phyloP scores from a whole-genome alignment of 2,797 vertebrate species.

The Columba guinea region DNA sequence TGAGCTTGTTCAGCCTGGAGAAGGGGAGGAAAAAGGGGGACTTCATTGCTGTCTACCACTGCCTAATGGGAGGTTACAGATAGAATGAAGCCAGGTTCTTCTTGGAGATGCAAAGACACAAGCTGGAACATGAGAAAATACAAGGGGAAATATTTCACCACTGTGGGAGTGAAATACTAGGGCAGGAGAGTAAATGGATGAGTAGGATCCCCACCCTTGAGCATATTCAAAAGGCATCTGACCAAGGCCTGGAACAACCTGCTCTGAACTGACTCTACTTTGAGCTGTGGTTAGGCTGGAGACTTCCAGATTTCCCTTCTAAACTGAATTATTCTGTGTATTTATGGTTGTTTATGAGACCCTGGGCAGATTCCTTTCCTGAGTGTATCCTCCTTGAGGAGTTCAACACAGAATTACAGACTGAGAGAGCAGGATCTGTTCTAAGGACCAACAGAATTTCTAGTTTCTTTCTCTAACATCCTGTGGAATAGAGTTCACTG shows the following conservation, averaged over 20 bases:
- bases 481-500: not conserved
- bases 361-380: not conserved
- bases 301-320: not conserved
- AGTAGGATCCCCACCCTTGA: not conserved
- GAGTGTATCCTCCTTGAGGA: not conserved
- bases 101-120: not conserved
- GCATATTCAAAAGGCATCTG: not conserved
- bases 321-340: not conserved
- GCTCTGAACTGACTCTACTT: not conserved
- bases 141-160: not conserved
- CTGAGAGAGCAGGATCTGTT: not conserved
- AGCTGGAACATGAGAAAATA: not conserved
- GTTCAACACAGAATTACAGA: not conserved
- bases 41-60: not conserved
- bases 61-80: not conserved
- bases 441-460: not conserved
- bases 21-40: not conserved
- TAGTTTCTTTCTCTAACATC: not conserved
- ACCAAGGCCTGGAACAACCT: not conserved
- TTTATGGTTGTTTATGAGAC: not conserved
- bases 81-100: not conserved
- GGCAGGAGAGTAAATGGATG: not conserved
- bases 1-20: not conserved
- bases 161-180: not conserved
- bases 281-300: not conserved